Evolutionary conservation across 2,797 vertebrate species (phyloP).

Genomic region (Pantherophis vulpinus): DNA sequence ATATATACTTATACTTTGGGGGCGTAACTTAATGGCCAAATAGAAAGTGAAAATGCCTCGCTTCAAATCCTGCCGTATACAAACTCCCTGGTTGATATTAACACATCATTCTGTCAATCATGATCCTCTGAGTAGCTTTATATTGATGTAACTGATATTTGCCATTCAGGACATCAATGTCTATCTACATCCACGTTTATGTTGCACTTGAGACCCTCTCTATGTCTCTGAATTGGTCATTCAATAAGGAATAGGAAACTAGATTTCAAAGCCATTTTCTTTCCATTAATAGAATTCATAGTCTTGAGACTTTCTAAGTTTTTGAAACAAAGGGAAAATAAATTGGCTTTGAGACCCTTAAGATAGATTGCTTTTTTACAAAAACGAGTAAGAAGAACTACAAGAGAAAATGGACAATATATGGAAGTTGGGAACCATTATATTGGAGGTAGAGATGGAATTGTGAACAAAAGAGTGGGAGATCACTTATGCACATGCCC

Average conservation of each 20-base stretch:
- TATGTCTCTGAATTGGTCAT: not conserved
- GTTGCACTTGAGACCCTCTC: too few species aligned
- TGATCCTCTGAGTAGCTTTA: not conserved
- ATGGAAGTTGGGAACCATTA: not conserved
- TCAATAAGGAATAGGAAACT: not conserved
- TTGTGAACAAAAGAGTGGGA: not conserved
- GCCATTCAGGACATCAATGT: not conserved
- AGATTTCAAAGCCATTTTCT: not conserved
- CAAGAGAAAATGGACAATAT: not conserved
- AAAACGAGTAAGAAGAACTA: not conserved
- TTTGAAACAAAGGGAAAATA: not conserved
- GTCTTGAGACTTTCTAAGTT: not conserved
- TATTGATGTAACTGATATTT: not conserved
- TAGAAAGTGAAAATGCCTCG: not conserved
- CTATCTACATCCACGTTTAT: too few species aligned
- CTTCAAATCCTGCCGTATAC: not conserved
- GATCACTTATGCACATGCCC: not conserved
- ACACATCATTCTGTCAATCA: not conserved
- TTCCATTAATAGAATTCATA: not conserved
- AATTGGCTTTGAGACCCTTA: not conserved
- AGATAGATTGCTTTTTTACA: not conserved
- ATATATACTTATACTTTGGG: not conserved
- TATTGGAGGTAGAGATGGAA: not conserved
- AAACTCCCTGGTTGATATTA: not conserved
- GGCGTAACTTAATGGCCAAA: not conserved